A percentile compares a stretch with the other conserved stretches of the same genome.
phyloP scores from a whole-genome alignment of 2,797 vertebrate species.

The Lithobates pipiens region DNA sequence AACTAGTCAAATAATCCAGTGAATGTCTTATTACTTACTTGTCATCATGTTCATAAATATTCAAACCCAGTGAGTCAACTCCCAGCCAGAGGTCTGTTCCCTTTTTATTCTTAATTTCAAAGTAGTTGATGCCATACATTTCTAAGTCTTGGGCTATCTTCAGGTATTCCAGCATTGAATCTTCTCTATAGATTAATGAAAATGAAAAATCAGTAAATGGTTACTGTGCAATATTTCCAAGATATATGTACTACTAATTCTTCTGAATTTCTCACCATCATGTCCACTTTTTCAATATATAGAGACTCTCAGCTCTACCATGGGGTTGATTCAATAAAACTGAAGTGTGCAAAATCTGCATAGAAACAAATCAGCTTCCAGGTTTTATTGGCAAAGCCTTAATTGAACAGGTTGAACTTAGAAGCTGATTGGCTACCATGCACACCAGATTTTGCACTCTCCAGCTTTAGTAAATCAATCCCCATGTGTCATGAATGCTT shows the following conservation, averaged over 20 bases:
- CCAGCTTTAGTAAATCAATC: too few relatives aligned
- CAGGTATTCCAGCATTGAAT: slow-evolving; percentile 93
- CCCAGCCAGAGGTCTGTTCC: slow-evolving; percentile 95
- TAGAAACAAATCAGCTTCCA: too few relatives aligned
- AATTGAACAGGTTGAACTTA: too few relatives aligned
- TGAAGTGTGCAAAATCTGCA: too few relatives aligned
- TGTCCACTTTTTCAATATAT: too few relatives aligned
- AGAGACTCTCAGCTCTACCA: too few relatives aligned
- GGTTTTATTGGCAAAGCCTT: too few relatives aligned
- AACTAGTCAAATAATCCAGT: background rate
- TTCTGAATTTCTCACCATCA: too few relatives aligned
- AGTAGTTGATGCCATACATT: slow-evolving; percentile 99
- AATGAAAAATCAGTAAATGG: slow-evolving; percentile 8
- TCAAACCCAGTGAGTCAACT: slow-evolving; percentile 93
- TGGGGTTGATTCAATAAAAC: too few relatives aligned
- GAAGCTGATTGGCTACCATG: too few relatives aligned
- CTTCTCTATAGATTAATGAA: slow-evolving; percentile 80
- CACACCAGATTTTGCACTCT: too few relatives aligned
- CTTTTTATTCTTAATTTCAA: slow-evolving; percentile 98
- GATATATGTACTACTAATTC: background rate
- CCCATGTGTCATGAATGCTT: too few relatives aligned
- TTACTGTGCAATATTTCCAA: background rate
- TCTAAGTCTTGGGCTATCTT: slow-evolving; percentile 98
- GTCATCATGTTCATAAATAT: slow-evolving; percentile 95
- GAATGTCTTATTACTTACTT: slow-evolving; percentile 79